Evolutionary conservation across 2,113 vertebrate species (phyloP).

Genomic region (Diglossa brunneiventris): DNA sequence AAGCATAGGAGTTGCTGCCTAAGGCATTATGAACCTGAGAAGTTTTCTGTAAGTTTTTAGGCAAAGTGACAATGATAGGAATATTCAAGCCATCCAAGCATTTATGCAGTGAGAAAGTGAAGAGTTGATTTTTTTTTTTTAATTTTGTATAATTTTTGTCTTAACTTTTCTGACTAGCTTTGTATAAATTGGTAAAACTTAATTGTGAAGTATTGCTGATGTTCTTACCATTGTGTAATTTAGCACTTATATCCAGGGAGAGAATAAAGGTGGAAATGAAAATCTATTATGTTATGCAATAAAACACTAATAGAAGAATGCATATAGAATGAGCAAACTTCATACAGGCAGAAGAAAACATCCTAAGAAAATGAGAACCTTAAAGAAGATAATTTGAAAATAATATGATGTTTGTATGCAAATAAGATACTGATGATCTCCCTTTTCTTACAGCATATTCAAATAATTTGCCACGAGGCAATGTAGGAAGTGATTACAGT

Average conservation of each 20-base stretch:
- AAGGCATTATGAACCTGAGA: not conserved
- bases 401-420: slow-evolving; percentile 12
- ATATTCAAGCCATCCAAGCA: not conserved
- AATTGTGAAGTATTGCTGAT: not conserved
- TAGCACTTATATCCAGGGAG: not conserved
- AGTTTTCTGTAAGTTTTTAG: not conserved
- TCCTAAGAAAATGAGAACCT: slow-evolving; percentile 15
- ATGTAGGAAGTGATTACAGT: not conserved
- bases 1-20: not conserved
- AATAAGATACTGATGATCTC: slow-evolving; percentile 28
- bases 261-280: not conserved
- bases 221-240: not conserved
- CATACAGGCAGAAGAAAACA: not conserved
- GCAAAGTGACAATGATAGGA: not conserved
- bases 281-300: not conserved
- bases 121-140: not conserved
- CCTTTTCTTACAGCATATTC: slow-evolving; percentile 2
- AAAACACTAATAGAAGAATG: not conserved
- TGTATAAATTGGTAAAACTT: not conserved
- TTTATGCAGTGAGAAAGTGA: not conserved
- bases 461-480: slow-evolving; percentile 29
- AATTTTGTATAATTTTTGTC: not conserved
- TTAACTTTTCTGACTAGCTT: not conserved
- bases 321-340: not conserved
- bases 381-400: slow-evolving; percentile 47